Evolutionary conservation across 2,113 vertebrate genomes (phyloP).

Genomic region (Felis chaus): DNA sequence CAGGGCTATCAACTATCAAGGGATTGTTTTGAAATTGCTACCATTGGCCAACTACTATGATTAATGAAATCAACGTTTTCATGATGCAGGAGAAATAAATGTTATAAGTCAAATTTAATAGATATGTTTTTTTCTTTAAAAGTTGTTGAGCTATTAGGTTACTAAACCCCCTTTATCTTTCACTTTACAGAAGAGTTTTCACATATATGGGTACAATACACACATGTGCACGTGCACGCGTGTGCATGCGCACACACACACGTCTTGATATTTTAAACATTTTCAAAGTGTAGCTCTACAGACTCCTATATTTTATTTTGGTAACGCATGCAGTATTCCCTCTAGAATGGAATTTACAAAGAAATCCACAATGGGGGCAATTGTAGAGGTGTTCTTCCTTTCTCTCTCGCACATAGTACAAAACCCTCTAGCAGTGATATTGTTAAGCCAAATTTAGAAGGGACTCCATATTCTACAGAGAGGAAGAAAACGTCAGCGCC

Average conservation of each 20-base stretch:
- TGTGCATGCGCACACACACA: background rate
- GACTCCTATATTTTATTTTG: background rate
- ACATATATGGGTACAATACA: background rate
- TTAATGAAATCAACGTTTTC: slow-evolving; percentile 56
- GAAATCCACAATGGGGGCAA: background rate
- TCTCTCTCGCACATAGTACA: background rate
- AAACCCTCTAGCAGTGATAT: background rate
- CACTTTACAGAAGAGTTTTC: background rate
- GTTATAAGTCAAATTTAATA: slow-evolving; percentile 19
- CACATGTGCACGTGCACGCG: background rate
- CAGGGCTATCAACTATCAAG: slow-evolving; percentile 8
- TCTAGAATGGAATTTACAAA: background rate
- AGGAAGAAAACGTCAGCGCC: background rate
- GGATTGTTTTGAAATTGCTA: slow-evolving; percentile 52
- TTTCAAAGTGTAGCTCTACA: background rate
- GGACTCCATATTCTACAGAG: background rate
- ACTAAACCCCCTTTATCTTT: background rate
- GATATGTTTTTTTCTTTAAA: background rate
- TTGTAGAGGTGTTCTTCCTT: background rate
- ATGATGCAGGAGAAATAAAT: slow-evolving; percentile 13
- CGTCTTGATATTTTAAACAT: background rate
- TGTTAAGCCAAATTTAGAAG: background rate
- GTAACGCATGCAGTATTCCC: background rate
- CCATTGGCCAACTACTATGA: slow-evolving; percentile 21
- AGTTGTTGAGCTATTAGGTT: background rate